phyloP scores from a whole-genome alignment of 2,797 vertebrate genomes.

The Kryptolebias ocellatus region DNA sequence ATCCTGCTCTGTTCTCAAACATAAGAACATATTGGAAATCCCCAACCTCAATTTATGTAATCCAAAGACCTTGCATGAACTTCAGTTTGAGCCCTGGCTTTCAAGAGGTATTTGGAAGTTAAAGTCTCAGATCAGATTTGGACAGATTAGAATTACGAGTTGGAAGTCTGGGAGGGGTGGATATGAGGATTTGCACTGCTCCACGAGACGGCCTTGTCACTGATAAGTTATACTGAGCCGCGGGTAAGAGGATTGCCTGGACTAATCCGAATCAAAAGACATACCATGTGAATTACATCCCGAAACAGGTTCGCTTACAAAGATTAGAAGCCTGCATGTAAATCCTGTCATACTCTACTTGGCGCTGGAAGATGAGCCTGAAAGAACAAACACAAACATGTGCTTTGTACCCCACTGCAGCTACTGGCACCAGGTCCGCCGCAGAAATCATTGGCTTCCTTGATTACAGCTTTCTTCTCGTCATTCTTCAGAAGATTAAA shows the following conservation, averaged over 20 bases:
- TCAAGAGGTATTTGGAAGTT: slow-evolving; percentile 86
- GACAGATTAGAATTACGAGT: slow-evolving; percentile 86
- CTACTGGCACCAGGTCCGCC: slow-evolving; percentile 60
- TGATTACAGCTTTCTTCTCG: slow-evolving; percentile 57
- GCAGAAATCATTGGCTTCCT: slow-evolving; percentile 49
- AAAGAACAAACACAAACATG: slow-evolving; percentile 83
- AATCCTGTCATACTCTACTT: slow-evolving; percentile 86
- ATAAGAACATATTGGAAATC: slow-evolving; percentile 72
- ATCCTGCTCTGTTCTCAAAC: slow-evolving; percentile 55
- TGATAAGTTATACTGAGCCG: slow-evolving; percentile 87
- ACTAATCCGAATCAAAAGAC: slow-evolving; percentile 91
- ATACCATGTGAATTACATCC: slow-evolving; percentile 92
- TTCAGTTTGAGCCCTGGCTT: slow-evolving; percentile 78
- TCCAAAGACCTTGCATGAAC: slow-evolving; percentile 81
- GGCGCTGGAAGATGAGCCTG: slow-evolving; percentile 76
- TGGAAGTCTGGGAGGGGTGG: slow-evolving; percentile 85
- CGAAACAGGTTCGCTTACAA: slow-evolving; percentile 89
- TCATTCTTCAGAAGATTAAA: slow-evolving; percentile 67
- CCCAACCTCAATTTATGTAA: slow-evolving; percentile 80
- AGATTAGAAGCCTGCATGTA: slow-evolving; percentile 85
- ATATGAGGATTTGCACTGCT: slow-evolving; percentile 85
- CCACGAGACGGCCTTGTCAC: slow-evolving; percentile 82
- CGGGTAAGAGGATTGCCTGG: slow-evolving; percentile 85
- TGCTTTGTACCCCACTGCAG: slow-evolving; percentile 65
- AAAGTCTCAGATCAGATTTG: slow-evolving; percentile 87